These are phyloP conservation scores for Engystomops pustulosus DNA, from an alignment of 2,113 vertebrate species.

Conservation along the genomic window DNA sequence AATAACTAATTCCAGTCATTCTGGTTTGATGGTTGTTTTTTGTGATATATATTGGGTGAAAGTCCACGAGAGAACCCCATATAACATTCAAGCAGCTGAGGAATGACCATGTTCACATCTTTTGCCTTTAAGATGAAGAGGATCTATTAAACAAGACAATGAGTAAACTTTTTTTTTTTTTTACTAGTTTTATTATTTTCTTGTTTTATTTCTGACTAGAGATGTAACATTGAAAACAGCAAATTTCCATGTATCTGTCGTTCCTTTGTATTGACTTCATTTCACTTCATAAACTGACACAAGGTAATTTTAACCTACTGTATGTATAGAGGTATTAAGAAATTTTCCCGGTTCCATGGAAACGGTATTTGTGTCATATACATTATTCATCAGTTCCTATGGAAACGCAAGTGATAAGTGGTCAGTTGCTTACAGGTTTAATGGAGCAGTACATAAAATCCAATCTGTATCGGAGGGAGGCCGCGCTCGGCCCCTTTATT, in stretches of 20 bases:
- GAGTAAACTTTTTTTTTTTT: too few species aligned
- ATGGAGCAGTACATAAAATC: constrained; percentile 49
- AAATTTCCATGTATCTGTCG: background rate
- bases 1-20: too few species aligned
- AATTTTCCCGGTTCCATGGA: constrained; percentile 55
- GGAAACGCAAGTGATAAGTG: constrained; percentile 59
- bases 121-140: too few species aligned
- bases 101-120: too few species aligned
- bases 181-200: background rate
- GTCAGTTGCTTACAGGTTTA: constrained; percentile 58
- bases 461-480: background rate
- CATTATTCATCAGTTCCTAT: constrained; percentile 59
- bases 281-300: constrained; percentile 14
- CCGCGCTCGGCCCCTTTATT: background rate
- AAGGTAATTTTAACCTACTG: constrained; percentile 34
- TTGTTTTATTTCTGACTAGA: background rate
- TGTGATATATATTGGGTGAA: too few species aligned
- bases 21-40: too few species aligned
- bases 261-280: background rate
- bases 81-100: too few species aligned
- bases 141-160: too few species aligned
- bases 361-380: constrained; percentile 58
- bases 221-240: background rate
- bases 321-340: constrained; percentile 52
- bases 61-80: too few species aligned